These are phyloP conservation scores for Melanchra persicariae DNA, from an alignment of 2,888 invertebrate genomes.

Conservation along the genomic window DNA sequence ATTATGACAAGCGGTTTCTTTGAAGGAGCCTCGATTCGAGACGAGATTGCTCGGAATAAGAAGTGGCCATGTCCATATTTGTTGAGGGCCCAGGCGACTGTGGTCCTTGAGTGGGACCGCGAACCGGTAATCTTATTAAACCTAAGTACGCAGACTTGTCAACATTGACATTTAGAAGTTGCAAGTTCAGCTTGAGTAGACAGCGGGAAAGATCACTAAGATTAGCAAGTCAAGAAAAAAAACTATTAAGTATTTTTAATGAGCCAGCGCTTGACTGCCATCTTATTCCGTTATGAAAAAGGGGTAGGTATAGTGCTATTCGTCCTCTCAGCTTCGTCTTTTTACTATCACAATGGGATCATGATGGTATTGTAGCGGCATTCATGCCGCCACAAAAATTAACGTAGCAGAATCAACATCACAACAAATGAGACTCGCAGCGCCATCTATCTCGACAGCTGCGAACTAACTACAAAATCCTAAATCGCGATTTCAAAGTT, in stretches of 20 bases:
- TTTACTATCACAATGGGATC: too few species aligned
- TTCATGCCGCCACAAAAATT: too few species aligned
- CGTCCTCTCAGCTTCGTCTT: too few species aligned
- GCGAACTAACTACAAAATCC: too few species aligned
- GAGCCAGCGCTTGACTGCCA: too few species aligned
- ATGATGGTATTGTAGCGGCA: too few species aligned
- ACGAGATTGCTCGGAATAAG: conserved; percentile 41
- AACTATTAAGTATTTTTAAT: background rate
- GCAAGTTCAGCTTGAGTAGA: conserved; percentile 17
- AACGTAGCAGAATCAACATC: too few species aligned
- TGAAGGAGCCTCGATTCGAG: conserved; percentile 42
- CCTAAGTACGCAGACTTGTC: conserved; percentile 26
- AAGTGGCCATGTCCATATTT: conserved; percentile 34
- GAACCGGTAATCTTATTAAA: conserved; percentile 27
- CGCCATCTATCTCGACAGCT: too few species aligned
- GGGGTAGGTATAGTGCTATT: too few species aligned
- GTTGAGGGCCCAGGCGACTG: conserved; percentile 20
- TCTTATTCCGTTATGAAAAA: too few species aligned
- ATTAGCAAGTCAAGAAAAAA: background rate
- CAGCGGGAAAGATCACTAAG: background rate
- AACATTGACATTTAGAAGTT: conserved; percentile 43
- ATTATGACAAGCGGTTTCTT: conserved; percentile 42
- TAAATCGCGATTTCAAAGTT: too few species aligned
- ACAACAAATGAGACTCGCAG: too few species aligned
- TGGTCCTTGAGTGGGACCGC: conserved; percentile 38